These are phyloP conservation scores for Potorous gilbertii DNA, from an alignment of 2,797 vertebrate genomes.

Conservation along the genomic window DNA sequence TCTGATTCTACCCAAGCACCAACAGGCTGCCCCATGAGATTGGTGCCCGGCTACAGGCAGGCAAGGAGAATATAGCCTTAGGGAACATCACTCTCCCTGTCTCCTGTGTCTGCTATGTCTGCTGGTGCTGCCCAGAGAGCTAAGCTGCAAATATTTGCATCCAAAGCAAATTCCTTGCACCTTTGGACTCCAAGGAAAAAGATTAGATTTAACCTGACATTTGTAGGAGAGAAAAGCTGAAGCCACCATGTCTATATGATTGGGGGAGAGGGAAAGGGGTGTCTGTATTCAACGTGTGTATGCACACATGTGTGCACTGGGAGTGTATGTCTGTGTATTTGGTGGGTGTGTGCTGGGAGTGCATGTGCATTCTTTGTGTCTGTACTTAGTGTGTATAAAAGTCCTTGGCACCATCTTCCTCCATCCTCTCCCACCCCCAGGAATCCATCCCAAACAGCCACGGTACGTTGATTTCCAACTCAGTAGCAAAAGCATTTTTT, in stretches of 20 bases:
- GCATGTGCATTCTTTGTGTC: neutral
- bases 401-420: neutral
- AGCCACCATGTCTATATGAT: neutral
- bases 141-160: conserved; percentile 67
- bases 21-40: neutral
- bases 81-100: conserved; percentile 39
- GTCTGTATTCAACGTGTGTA: neutral
- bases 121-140: neutral
- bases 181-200: conserved; percentile 17
- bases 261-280: neutral
- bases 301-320: neutral
- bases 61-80: neutral
- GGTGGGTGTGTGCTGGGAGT: too few species aligned
- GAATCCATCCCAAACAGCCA: neutral
- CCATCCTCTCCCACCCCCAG: neutral
- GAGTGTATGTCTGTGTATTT: too few species aligned
- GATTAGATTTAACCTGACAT: neutral
- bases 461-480: neutral
- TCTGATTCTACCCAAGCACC: conserved; percentile 82
- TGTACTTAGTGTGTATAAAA: neutral
- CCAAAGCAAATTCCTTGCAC: conserved; percentile 61
- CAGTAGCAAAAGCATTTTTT: neutral
- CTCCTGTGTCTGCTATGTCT: neutral
- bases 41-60: conserved; percentile 85
- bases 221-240: neutral